Base-by-base conservation (phyloP, 23 tunicate genomes). In the Halocynthia aurantium region DNA sequence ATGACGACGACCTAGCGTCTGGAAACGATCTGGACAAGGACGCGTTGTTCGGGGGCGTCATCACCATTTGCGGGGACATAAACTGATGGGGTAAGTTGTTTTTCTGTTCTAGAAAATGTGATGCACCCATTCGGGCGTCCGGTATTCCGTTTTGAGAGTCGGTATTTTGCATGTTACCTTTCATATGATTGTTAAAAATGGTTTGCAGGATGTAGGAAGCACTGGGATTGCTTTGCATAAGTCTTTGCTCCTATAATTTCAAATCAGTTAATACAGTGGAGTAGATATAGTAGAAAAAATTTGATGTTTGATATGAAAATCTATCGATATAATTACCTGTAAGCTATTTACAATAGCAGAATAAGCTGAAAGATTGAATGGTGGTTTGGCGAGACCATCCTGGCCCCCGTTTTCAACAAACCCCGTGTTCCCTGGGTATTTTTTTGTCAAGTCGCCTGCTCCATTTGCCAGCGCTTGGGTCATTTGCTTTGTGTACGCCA, bases 191-290 rank as follows among this genome's bases (percentile, higher is more conserved):
- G 78, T 74, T 74, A 44, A 78, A 62, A 22, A 88, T 70, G 57
- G 81, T 69, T 83, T 88, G 95, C 52, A 88, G 72, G 61, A 88
- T 73, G 66, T 76, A 82, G 67, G 83, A 72, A 10, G 94, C 94
- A 60, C 81, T 82, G 44, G 87, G 84, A 66, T 80, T 88, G 77
- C 65, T 75, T 52, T 73, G 81, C 71, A 88, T 50, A 31, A 83
- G 60, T 51, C 95, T 64, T 66, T 88, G 95, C 52, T 88, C 88
- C 77, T 88, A 84, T 8, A 58, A 58, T 13, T 13, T 58, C 1
- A 13, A 0, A n/a, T 15, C 17, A 5, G 15, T 58, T 13, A 58
- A 58, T 13, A 58, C 15, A 58, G 17, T 0, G 63, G 63, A 15
- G 17, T 13, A 15, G 2, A 13, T 58, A 2, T 58, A n/a, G 63